These are phyloP conservation scores for Crypturellus undulatus DNA, from an alignment of 2,113 vertebrate species.

Conservation along the genomic window DNA sequence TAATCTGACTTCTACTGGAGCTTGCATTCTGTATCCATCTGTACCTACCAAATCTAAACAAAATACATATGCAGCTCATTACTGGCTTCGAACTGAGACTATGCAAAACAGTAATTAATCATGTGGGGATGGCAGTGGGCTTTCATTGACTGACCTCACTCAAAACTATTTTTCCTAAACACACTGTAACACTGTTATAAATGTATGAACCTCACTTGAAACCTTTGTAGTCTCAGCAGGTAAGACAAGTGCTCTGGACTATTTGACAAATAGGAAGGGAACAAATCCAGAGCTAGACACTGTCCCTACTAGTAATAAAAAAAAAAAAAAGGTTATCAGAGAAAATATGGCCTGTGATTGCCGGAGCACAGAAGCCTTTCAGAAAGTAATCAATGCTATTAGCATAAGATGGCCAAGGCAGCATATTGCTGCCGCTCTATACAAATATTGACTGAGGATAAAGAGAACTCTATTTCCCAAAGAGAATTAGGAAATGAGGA, in stretches of 20 bases:
- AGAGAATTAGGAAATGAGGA: background rate
- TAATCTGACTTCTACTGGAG: background rate
- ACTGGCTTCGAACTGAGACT: background rate
- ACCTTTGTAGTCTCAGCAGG: background rate
- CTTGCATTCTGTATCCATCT: background rate
- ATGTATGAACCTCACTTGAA: background rate
- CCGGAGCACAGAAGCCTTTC: background rate
- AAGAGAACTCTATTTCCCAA: background rate
- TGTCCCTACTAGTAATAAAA: background rate
- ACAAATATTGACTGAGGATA: background rate
- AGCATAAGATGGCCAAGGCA: background rate
- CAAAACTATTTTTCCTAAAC: background rate
- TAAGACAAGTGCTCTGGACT: background rate
- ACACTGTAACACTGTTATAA: background rate
- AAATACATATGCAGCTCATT: background rate
- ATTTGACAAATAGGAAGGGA: background rate
- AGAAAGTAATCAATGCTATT: background rate
- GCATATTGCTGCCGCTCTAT: background rate
- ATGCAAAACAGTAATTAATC: background rate
- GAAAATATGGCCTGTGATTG: background rate
- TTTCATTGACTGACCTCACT: background rate
- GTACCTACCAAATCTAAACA: slow-evolving; percentile 9
- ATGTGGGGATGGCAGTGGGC: background rate
- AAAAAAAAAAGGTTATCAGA: background rate
- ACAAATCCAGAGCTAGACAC: background rate